A percentile compares a stretch with the other conserved stretches of the same genome.
Evolutionary conservation across 2,113 vertebrate species (phyloP).

Genomic region (Ivindomyrus marchei): DNA sequence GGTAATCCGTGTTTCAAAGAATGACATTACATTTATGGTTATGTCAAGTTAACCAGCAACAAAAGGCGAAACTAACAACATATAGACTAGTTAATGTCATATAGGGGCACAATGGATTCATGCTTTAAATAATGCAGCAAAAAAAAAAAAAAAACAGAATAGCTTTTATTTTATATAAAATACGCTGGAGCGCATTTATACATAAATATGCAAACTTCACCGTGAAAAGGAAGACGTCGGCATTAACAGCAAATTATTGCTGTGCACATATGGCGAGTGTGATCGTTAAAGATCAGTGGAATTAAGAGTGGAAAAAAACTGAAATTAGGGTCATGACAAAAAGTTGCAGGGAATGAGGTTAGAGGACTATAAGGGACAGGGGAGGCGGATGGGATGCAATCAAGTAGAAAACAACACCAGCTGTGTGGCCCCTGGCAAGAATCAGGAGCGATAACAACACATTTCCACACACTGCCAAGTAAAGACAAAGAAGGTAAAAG

Average conservation of each 20-base stretch:
- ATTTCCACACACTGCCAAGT: slow-evolving; percentile 46
- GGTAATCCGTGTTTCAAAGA: neutral
- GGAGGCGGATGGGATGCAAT: slow-evolving; percentile 46
- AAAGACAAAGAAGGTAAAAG: slow-evolving; percentile 49
- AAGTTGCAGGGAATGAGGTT: slow-evolving; percentile 49
- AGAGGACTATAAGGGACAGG: slow-evolving; percentile 42
- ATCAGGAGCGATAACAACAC: slow-evolving; percentile 57
- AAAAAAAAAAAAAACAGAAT: neutral
- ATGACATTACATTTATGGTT: neutral
- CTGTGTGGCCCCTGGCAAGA: slow-evolving; percentile 67
- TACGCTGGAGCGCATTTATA: neutral
- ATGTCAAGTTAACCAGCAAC: neutral
- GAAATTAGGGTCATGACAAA: slow-evolving; percentile 28
- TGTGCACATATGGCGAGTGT: slow-evolving; percentile 56
- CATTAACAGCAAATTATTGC: slow-evolving; percentile 46
- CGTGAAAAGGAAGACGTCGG: slow-evolving; percentile 35
- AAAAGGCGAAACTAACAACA: neutral
- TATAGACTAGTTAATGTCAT: neutral
- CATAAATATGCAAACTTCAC: slow-evolving; percentile 21
- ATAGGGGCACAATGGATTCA: neutral
- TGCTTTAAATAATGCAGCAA: neutral
- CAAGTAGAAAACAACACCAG: slow-evolving; percentile 67
- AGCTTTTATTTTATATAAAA: neutral
- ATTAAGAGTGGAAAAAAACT: slow-evolving; percentile 42
- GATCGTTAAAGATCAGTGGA: slow-evolving; percentile 55